Base-by-base conservation (phyloP, 2,113 vertebrate genomes). In the Ceuthmochares aereus region DNA sequence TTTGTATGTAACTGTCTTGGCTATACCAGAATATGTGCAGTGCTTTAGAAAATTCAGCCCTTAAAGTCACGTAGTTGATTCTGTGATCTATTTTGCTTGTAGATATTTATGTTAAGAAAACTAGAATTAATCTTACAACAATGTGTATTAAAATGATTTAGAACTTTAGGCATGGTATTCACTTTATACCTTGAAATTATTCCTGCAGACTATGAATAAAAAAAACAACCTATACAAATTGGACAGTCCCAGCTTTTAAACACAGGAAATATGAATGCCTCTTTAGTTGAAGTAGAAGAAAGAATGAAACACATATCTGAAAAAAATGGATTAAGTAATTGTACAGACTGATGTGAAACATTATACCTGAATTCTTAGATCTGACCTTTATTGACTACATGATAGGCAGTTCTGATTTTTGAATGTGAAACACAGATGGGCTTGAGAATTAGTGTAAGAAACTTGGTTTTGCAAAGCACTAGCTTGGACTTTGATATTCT, bases 131-230 rank as follows among this genome's bases (percentile, higher is more conserved):
- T n/a, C 59, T 37, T 88, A 21, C 13, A 60, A 49, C 13, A 60
- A 14, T 13, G 8, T 68, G 18, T 9, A 25, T 79, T 72, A 42
- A n/a, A 64, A 51, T 32, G 1, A 36, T 64, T 51, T 69, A 11
- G 25, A 68, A 58, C 32, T 77, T 32, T 13, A 67, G 21, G 25
- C 4, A 49, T 49, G 25, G 11, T 66, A 51, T 59, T 23, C 22
- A n/a, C 15, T 67, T 72, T 32, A n/a, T 59, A 51, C 25, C 30
- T 70, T 81, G 29, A 72, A 56, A 85, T 67, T 29, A 40, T 56
- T 30, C 25, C 30, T 0, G 0, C 55, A 66, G 45, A 66, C 69
- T 8, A 64, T 14, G 14, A 30, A 11, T 12, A 5, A 2, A 12
- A 51, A 51, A 32, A 74, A 55, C 1, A 45, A 32, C n/a, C n/a